phyloP scores from a whole-genome alignment of 1,140 invertebrate genomes.

The Hypothenemus hampei region DNA sequence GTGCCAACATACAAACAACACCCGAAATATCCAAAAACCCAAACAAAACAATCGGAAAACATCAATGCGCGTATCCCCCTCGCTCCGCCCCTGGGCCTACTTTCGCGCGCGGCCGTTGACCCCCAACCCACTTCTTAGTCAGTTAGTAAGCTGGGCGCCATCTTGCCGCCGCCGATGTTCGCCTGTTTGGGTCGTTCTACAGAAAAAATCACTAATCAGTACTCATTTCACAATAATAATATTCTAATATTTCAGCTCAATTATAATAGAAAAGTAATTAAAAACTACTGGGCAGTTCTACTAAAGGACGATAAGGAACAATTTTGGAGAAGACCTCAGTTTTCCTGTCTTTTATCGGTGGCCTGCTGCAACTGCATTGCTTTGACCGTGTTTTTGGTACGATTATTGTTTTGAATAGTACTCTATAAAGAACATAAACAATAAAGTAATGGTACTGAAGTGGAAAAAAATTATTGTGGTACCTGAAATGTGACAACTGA shows the following conservation, averaged over 20 bases:
- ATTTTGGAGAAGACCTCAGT: no score
- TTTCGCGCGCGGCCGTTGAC: slow-evolving; percentile 24
- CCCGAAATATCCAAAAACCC: slow-evolving; percentile 19
- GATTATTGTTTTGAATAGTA: slow-evolving; percentile 28
- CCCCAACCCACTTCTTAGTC: slow-evolving; percentile 28
- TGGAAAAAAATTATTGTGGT: no score
- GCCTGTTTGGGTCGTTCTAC: slow-evolving; percentile 20
- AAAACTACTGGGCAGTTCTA: neutral
- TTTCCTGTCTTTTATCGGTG: slow-evolving; percentile 10
- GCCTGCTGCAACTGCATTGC: slow-evolving; percentile 26
- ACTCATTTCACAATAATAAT: neutral
- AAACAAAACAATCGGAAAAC: slow-evolving; percentile 28
- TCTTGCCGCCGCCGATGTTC: slow-evolving; percentile 27
- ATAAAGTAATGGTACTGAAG: no score
- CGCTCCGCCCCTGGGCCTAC: slow-evolving; percentile 26
- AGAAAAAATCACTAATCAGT: neutral
- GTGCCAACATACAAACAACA: no score
- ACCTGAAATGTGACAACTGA: no score
- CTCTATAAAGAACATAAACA: no score
- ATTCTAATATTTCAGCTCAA: neutral
- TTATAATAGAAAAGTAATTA: neutral
- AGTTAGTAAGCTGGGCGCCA: slow-evolving; percentile 30
- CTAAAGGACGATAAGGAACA: no score
- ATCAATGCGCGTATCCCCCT: slow-evolving; percentile 14
- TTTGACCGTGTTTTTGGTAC: slow-evolving; percentile 23